A percentile compares a stretch with the other conserved stretches of the same genome.
phyloP scores from a whole-genome alignment of 2,113 vertebrate genomes.

The Strix aluco region DNA sequence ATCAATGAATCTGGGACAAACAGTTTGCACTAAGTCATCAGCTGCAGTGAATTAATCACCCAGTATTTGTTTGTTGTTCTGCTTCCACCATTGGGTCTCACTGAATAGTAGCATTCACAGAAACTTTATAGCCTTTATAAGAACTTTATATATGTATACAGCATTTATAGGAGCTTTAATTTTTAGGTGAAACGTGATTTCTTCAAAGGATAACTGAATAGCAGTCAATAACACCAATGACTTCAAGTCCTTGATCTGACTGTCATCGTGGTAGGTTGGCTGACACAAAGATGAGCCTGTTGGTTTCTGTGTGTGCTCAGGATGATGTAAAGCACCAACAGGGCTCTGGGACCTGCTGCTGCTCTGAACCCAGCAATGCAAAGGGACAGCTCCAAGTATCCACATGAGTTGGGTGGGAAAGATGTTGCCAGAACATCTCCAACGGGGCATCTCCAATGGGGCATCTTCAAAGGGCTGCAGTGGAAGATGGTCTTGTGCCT shows the following conservation, averaged over 20 bases:
- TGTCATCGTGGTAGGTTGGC: accelerated
- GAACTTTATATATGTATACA: background rate
- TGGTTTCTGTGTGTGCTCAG: background rate
- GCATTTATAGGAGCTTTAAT: background rate
- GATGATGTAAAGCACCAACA: background rate
- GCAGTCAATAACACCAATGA: background rate
- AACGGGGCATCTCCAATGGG: background rate
- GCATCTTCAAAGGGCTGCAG: background rate
- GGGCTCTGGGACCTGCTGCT: background rate
- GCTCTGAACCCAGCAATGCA: background rate
- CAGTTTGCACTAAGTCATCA: background rate
- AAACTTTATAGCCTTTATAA: background rate
- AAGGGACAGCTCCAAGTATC: background rate
- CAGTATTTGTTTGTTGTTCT: background rate
- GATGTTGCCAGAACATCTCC: accelerated
- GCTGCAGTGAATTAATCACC: background rate
- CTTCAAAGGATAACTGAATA: background rate
- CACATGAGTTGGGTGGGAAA: accelerated
- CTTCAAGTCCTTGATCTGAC: background rate
- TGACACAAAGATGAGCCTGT: background rate
- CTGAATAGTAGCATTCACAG: background rate
- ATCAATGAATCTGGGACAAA: background rate
- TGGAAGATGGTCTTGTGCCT: background rate
- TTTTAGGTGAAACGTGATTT: background rate
- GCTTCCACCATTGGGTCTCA: background rate